Conservation (phyloP, 2,888 invertebrate species). For the Yponomeuta evonymella region DNA sequence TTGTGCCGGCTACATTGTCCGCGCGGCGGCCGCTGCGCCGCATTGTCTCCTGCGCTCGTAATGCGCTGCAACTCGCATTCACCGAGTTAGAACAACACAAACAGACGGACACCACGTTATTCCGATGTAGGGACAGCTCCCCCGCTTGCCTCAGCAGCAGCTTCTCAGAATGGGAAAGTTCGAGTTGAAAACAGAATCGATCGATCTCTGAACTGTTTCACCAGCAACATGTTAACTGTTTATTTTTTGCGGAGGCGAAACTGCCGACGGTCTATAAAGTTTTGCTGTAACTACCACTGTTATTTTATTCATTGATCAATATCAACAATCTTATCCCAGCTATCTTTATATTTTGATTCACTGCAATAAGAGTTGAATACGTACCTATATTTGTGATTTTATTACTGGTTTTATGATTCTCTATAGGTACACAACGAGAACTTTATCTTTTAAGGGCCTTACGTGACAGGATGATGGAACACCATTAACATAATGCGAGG, state of each 20-base stretch:
- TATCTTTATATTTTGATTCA: neutral
- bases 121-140: neutral
- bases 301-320: neutral
- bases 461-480: no score
- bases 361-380: neutral
- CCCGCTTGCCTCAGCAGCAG: slow-evolving; percentile 12
- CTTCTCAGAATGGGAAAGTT: slow-evolving; percentile 42
- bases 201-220: neutral
- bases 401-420: slow-evolving; percentile 9
- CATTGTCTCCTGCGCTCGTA: neutral
- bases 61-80: neutral
- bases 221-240: neutral
- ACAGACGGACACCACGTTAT: neutral
- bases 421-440: neutral
- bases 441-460: neutral
- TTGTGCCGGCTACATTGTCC: neutral
- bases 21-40: neutral
- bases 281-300: neutral
- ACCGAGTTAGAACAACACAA: neutral
- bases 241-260: neutral
- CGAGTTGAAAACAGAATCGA: neutral
- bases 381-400: slow-evolving; percentile 16
- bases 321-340: neutral
- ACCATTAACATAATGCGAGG: no score
- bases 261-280: neutral